These are phyloP conservation scores for Pseudomugil tenellus DNA, from an alignment of 2,797 vertebrate species.

Conservation along the genomic window DNA sequence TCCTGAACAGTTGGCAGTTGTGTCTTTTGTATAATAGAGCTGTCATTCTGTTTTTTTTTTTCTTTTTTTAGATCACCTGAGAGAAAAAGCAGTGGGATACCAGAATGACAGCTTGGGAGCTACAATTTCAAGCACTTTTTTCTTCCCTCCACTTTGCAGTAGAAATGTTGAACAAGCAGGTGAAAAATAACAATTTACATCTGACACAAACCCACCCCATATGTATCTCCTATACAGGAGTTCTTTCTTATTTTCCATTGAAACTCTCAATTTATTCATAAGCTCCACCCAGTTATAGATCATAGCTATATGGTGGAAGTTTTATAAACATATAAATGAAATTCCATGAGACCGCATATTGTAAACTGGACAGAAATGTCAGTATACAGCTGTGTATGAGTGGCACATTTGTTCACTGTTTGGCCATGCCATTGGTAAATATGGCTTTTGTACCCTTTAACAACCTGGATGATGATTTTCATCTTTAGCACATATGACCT, in stretches of 20 bases:
- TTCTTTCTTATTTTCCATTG: slow-evolving; percentile 10
- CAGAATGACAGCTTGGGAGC: slow-evolving; percentile 41
- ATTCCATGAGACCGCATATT: not conserved
- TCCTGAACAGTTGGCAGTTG: slow-evolving; percentile 66
- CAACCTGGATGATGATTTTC: not conserved
- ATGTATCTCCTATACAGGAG: not conserved
- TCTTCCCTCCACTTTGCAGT: slow-evolving; percentile 2
- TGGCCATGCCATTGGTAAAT: too few relatives aligned
- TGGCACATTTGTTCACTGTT: too few relatives aligned
- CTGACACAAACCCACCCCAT: not conserved
- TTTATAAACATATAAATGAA: not conserved
- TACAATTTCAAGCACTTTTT: slow-evolving; percentile 20
- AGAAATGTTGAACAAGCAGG: slow-evolving; percentile 29
- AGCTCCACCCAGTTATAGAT: slow-evolving; percentile 4
- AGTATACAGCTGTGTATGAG: not conserved
- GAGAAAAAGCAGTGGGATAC: slow-evolving; percentile 24
- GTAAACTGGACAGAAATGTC: not conserved
- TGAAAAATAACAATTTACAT: slow-evolving; percentile 24
- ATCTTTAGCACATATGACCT: not conserved
- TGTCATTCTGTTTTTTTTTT: slow-evolving; percentile 47
- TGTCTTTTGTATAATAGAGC: slow-evolving; percentile 47
- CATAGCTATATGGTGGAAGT: not conserved
- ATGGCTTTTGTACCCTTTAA: not conserved
- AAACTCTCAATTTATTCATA: slow-evolving; percentile 7
- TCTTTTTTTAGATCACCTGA: slow-evolving; percentile 15